Percentiles rank a stretch among this genome's conserved stretches.
These are phyloP conservation scores for Hirtodrosophila duncani DNA, from an alignment of 2,888 invertebrate species.

Conservation along the genomic window DNA sequence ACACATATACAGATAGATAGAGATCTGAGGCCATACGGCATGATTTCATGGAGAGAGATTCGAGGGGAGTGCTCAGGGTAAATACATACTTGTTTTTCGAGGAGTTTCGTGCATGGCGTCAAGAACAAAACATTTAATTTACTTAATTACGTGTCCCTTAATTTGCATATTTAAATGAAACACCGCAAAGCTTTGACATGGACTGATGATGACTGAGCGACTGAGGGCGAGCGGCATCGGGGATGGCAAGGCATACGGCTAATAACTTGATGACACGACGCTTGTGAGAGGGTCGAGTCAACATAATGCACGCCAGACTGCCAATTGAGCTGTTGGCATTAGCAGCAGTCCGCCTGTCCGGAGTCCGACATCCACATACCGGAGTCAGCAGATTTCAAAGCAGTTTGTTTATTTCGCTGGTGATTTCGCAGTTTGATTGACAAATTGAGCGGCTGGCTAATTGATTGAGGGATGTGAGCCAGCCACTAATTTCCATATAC, in stretches of 20 bases:
- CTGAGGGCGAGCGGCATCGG: not conserved
- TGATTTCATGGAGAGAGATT: no score
- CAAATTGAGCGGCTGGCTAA: constrained; percentile 5
- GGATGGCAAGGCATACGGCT: constrained; percentile 3
- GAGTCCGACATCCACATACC: not conserved
- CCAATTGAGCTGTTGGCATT: no score
- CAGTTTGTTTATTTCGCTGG: constrained; percentile 2
- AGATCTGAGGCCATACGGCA: not conserved
- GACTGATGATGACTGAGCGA: no score
- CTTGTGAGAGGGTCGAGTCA: constrained; percentile 34
- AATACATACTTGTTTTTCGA: no score
- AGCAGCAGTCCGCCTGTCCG: not conserved
- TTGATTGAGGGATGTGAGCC: no score
- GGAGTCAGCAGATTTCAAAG: constrained; percentile 5
- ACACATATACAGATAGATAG: constrained; percentile 9
- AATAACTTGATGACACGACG: constrained; percentile 48
- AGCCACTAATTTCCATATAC: no score
- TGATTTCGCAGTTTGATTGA: no score
- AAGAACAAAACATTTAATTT: constrained; percentile 59
- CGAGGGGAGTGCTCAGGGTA: not conserved
- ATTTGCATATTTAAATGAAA: constrained; percentile 62
- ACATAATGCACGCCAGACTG: constrained; percentile 47
- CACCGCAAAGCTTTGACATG: no score
- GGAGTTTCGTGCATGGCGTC: constrained; percentile 3
- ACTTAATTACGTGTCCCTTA: constrained; percentile 67